A percentile compares a stretch with the other conserved stretches of the same genome.
These are phyloP conservation scores for Drosophila lini DNA, from an alignment of 1,140 invertebrate species.

Conservation along the genomic window DNA sequence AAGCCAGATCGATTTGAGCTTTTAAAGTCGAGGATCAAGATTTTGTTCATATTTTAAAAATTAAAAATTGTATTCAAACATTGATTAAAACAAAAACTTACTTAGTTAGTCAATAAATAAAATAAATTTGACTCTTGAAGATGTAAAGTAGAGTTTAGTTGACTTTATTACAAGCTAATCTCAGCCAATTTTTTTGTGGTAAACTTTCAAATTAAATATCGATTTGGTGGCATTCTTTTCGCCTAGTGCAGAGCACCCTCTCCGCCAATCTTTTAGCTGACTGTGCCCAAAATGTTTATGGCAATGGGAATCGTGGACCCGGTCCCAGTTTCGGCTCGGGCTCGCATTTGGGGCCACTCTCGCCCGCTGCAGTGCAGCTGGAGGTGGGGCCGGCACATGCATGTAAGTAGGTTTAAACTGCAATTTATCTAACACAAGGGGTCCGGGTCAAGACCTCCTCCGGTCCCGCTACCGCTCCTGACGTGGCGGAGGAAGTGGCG, in stretches of 20 bases:
- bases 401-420: slow-evolving; percentile 81
- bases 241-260: slow-evolving; percentile 14
- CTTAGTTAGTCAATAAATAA: too few species aligned
- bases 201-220: slow-evolving; percentile 20
- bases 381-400: slow-evolving; percentile 64
- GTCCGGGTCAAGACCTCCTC: slow-evolving; percentile 23
- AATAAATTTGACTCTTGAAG: too few species aligned
- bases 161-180: not conserved
- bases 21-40: too few species aligned
- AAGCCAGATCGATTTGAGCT: too few species aligned
- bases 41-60: too few species aligned
- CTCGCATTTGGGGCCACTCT: slow-evolving; percentile 10
- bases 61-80: too few species aligned
- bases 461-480: not conserved
- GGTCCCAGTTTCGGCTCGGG: slow-evolving; percentile 15
- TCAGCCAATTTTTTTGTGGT: not conserved
- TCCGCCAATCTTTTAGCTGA: slow-evolving; percentile 44
- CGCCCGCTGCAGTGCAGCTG: slow-evolving; percentile 9
- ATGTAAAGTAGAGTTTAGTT: too few species aligned
- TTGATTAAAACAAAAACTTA: too few species aligned
- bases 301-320: slow-evolving; percentile 54
- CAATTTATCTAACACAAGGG: slow-evolving; percentile 79
- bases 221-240: slow-evolving; percentile 17
- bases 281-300: slow-evolving; percentile 62
- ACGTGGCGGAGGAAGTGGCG: not conserved